These are phyloP conservation scores for Dryobotodes eremita DNA, from an alignment of 2,888 invertebrate species.

Conservation along the genomic window DNA sequence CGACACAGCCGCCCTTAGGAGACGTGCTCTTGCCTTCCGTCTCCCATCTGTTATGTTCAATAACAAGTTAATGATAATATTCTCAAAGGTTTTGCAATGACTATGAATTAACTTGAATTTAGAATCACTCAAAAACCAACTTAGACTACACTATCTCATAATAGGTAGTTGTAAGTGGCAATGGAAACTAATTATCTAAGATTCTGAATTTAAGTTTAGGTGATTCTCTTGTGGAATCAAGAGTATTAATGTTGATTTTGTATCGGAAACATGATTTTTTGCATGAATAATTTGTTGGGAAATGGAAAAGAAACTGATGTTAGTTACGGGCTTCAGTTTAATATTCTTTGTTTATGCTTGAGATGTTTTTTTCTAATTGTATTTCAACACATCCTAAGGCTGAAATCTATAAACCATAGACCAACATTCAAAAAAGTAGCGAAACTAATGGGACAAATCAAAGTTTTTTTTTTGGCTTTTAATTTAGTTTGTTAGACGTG, in stretches of 20 bases:
- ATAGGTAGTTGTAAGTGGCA: no score
- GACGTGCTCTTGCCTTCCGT: conserved; percentile 90
- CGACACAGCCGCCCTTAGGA: conserved; percentile 91
- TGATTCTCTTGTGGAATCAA: not conserved
- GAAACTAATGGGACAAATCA: not conserved
- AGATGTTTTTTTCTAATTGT: conserved; percentile 25
- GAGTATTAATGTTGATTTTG: not conserved
- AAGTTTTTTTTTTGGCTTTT: not conserved
- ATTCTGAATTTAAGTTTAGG: conserved; percentile 18
- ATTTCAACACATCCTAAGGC: conserved; percentile 18
- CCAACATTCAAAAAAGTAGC: not conserved
- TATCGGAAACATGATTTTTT: not conserved
- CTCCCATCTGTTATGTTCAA: conserved; percentile 81
- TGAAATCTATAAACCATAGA: conserved; percentile 49
- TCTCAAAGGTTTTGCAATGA: not conserved
- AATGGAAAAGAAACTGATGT: not conserved
- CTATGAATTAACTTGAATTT: conserved; percentile 12
- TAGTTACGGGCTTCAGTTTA: not conserved
- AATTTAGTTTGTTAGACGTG: not conserved
- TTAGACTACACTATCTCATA: not conserved
- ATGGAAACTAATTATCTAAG: no score
- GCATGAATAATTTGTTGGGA: conserved; percentile 5
- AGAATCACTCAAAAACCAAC: not conserved
- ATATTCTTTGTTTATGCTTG: conserved; percentile 20
- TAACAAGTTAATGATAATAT: conserved; percentile 20